Conservation (phyloP, 1,140 invertebrate genomes). For the Anagrus nilaparvatae region DNA sequence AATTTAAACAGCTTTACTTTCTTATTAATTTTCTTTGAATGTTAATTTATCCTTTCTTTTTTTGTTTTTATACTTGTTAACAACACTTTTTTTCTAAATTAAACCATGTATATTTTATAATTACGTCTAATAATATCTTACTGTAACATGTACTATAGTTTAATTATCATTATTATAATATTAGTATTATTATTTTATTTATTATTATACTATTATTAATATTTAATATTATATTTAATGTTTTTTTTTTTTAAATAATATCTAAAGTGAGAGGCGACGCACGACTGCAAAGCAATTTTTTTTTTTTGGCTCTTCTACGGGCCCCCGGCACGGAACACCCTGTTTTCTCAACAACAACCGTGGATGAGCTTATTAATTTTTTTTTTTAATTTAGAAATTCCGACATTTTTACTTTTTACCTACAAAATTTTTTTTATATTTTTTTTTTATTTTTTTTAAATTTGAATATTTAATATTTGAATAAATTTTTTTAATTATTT, state of each 20-base stretch:
- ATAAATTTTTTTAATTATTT: no score
- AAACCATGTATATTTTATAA: slow-evolving; percentile 46
- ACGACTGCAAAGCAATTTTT: slow-evolving; percentile 40
- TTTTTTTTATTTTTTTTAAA: no score
- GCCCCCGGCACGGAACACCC: slow-evolving; percentile 40
- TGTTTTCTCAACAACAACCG: slow-evolving; percentile 30
- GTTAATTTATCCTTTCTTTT: background rate
- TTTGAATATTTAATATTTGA: no score
- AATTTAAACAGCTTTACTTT: slow-evolving; percentile 3
- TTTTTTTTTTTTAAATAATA: slow-evolving; percentile 41
- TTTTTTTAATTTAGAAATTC: no score
- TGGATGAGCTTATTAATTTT: no score
- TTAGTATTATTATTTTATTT: slow-evolving; percentile 17
- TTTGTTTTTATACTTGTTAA: slow-evolving; percentile 2
- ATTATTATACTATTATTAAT: slow-evolving; percentile 6
- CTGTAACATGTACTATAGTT: slow-evolving; percentile 44
- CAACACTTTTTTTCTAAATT: slow-evolving; percentile 29
- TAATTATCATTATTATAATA: slow-evolving; percentile 32
- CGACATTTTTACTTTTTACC: no score
- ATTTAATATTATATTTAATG: slow-evolving; percentile 10
- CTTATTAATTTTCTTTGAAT: slow-evolving; percentile 6
- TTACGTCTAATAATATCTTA: slow-evolving; percentile 47
- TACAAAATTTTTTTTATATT: no score
- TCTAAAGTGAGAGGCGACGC: slow-evolving; percentile 43
- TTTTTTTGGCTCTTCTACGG: slow-evolving; percentile 6